These are phyloP conservation scores for Somateria mollissima DNA, from an alignment of 2,797 vertebrate species.

Conservation along the genomic window DNA sequence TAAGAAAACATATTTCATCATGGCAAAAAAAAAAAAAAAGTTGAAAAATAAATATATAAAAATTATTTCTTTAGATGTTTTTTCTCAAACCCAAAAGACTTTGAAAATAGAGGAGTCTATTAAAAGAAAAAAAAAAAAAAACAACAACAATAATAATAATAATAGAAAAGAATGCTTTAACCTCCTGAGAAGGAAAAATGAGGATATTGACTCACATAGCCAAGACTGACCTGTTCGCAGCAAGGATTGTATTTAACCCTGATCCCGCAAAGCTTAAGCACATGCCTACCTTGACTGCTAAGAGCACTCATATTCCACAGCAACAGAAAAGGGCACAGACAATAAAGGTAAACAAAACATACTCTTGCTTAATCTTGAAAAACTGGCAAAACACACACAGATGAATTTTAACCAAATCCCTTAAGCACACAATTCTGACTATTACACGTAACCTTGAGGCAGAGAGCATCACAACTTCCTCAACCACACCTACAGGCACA, in stretches of 20 bases:
- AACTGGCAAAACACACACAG: neutral
- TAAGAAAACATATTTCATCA: neutral
- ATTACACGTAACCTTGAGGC: neutral
- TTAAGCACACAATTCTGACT: neutral
- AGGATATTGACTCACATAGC: fast-evolving
- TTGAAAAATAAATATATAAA: neutral
- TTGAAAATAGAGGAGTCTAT: neutral
- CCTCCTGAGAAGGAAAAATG: neutral
- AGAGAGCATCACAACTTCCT: neutral
- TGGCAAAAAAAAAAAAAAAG: neutral
- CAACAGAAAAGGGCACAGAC: neutral
- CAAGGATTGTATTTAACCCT: neutral
- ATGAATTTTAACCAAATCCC: neutral
- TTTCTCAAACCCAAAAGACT: neutral
- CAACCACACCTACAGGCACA: neutral
- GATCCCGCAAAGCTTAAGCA: neutral
- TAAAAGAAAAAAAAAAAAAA: neutral
- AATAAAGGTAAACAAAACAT: neutral
- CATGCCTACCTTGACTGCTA: neutral
- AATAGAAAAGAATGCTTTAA: neutral
- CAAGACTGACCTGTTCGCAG: neutral
- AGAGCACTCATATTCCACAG: neutral
- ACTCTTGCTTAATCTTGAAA: neutral
- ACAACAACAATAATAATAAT: neutral
- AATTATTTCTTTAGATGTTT: neutral